Evolutionary conservation across 2,797 vertebrate species (phyloP).

Genomic region (Graptemys geographica): DNA sequence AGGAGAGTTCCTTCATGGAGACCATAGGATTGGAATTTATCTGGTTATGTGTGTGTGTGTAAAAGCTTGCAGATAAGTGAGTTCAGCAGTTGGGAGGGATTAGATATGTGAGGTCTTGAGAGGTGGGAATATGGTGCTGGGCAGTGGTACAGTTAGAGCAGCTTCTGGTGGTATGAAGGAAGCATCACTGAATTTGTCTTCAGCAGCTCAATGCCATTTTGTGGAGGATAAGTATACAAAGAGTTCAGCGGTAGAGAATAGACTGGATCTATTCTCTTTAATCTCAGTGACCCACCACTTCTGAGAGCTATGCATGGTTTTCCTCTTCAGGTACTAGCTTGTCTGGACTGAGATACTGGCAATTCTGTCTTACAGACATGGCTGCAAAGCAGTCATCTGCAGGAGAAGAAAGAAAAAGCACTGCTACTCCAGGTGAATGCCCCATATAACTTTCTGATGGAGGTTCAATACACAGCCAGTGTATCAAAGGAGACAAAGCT

Average conservation of each 20-base stretch:
- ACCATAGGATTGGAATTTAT: not conserved
- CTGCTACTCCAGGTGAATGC: not conserved
- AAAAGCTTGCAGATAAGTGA: not conserved
- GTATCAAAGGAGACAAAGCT: constrained; percentile 19
- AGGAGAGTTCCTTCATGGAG: not conserved
- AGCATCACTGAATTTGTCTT: constrained; percentile 1
- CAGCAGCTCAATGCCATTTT: not conserved
- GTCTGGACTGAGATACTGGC: not conserved
- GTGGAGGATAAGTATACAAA: not conserved
- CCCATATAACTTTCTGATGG: constrained; percentile 30
- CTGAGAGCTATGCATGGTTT: not conserved
- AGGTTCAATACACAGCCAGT: constrained; percentile 47
- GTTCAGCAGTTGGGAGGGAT: not conserved
- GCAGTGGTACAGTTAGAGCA: not conserved
- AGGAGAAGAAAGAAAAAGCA: not conserved
- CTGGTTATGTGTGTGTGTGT: not conserved
- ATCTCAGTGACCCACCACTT: not conserved
- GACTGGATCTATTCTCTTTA: not conserved
- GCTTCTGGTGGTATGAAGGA: not conserved
- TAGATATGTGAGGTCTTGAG: not conserved
- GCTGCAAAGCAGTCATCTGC: constrained; percentile 15
- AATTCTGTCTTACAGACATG: not conserved
- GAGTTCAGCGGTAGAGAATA: not conserved
- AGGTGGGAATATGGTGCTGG: not conserved
- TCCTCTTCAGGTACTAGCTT: constrained; percentile 19